Evolutionary conservation across 1,140 invertebrate species (phyloP).

Genomic region (Sesamia nonagrioides): DNA sequence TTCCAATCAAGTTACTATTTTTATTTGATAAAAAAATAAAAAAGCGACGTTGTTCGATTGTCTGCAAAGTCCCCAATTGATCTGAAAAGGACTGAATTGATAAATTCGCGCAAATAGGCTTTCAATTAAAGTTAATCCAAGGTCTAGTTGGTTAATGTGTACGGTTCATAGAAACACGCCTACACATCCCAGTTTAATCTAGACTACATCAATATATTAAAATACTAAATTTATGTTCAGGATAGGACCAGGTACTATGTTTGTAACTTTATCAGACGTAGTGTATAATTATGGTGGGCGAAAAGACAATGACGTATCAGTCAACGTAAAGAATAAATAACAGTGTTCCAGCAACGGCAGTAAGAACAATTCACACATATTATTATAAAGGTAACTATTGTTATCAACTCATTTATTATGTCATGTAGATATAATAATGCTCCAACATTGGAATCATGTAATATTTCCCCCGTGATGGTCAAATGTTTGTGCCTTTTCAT

Average conservation of each 20-base stretch:
- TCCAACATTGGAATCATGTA: neutral
- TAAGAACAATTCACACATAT: slow-evolving; percentile 6
- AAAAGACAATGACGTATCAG: slow-evolving; percentile 8
- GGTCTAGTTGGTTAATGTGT: neutral
- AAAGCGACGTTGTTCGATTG: slow-evolving; percentile 13
- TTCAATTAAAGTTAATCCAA: neutral
- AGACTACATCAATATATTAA: slow-evolving; percentile 3
- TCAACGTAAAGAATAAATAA: neutral
- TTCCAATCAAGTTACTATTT: neutral
- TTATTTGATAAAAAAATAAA: slow-evolving; percentile 9
- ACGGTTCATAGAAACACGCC: slow-evolving; percentile 4
- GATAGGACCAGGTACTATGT: neutral
- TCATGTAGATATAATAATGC: neutral
- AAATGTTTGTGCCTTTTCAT: no score
- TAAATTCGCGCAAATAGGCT: slow-evolving; percentile 11
- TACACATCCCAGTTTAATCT: neutral
- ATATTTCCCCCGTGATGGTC: neutral
- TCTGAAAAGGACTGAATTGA: neutral
- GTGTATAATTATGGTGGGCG: slow-evolving; percentile 3
- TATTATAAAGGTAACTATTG: neutral
- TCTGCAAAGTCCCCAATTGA: neutral
- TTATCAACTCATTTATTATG: neutral
- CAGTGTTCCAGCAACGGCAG: neutral
- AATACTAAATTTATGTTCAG: slow-evolving; percentile 13
- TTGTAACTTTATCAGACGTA: slow-evolving; percentile 1